Evolutionary conservation across 1,140 invertebrate species (phyloP).

Genomic region (Diabrotica virgifera): DNA sequence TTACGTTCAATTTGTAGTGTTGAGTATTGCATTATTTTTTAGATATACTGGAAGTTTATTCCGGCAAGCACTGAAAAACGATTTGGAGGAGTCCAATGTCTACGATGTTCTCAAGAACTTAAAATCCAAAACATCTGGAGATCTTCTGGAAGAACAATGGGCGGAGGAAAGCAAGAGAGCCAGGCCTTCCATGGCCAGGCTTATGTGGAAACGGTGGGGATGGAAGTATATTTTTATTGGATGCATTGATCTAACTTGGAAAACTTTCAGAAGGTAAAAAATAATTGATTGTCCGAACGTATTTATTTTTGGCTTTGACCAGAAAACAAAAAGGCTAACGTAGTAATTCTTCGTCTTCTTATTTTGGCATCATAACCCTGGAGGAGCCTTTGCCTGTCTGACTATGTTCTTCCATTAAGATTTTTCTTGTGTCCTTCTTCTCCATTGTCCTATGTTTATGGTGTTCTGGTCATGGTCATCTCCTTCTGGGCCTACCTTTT

Average conservation of each 20-base stretch:
- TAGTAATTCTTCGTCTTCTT: too few species aligned
- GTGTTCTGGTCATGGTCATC: too few species aligned
- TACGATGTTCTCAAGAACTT: not conserved
- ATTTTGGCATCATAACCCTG: too few species aligned
- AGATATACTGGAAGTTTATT: conserved; percentile 8
- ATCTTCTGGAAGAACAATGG: conserved; percentile 14
- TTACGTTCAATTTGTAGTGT: too few species aligned
- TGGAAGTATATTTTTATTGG: conserved; percentile 4
- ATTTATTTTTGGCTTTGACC: not conserved
- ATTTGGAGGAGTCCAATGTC: conserved; percentile 10
- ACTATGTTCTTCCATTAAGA: too few species aligned
- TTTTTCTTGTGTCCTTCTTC: too few species aligned
- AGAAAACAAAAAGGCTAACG: not conserved
- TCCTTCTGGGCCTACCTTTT: too few species aligned
- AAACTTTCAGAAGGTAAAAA: conserved; percentile 1
- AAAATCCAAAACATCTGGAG: conserved; percentile 7
- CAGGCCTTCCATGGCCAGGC: not conserved
- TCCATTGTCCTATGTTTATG: too few species aligned
- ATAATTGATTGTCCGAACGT: not conserved
- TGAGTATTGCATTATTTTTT: too few species aligned
- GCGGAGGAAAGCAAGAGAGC: not conserved
- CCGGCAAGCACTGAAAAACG: conserved; percentile 4
- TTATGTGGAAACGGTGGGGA: conserved; percentile 2
- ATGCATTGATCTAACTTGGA: not conserved
- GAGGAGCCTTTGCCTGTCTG: too few species aligned